phyloP scores from a whole-genome alignment of 2,888 invertebrate genomes.

The Cephalotes varians region DNA sequence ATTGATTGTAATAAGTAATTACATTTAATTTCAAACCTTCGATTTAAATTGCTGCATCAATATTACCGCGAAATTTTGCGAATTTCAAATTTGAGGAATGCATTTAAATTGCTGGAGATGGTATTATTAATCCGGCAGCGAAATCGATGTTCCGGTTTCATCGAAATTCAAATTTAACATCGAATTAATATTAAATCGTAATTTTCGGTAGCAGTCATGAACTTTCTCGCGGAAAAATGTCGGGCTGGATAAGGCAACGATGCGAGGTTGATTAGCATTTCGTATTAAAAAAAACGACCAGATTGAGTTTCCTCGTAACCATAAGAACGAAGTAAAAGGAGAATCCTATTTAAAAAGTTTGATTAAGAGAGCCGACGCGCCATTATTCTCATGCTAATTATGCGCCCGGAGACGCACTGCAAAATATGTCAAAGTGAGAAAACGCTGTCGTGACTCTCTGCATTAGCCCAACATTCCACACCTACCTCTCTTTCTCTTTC shows the following conservation, averaged over 20 bases:
- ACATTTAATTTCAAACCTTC: constrained; percentile 8
- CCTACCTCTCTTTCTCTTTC: neutral
- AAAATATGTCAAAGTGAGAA: constrained; percentile 79
- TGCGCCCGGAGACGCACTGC: constrained; percentile 75
- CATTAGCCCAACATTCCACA: constrained; percentile 48
- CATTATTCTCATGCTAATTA: constrained; percentile 86
- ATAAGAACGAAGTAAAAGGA: constrained; percentile 71
- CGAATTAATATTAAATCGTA: constrained; percentile 69
- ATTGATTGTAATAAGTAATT: constrained; percentile 12
- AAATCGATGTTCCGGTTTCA: constrained; percentile 40
- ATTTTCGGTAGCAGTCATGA: constrained; percentile 66
- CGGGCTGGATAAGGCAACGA: constrained; percentile 81
- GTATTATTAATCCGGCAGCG: constrained; percentile 36
- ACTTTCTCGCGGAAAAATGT: constrained; percentile 49
- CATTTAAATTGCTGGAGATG: constrained; percentile 31
- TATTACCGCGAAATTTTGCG: constrained; percentile 28
- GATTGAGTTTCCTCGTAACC: constrained; percentile 58
- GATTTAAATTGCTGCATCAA: constrained; percentile 7
- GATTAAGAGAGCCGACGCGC: constrained; percentile 82
- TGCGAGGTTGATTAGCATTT: constrained; percentile 82
- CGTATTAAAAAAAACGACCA: constrained; percentile 76
- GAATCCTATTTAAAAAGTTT: constrained; percentile 85
- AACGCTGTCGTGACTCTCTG: constrained; percentile 38
- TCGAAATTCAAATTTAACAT: constrained; percentile 40
- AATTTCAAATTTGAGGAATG: constrained; percentile 14